Evolutionary conservation across 2,113 vertebrate species (phyloP).

Genomic region (Leptosomus discolor): DNA sequence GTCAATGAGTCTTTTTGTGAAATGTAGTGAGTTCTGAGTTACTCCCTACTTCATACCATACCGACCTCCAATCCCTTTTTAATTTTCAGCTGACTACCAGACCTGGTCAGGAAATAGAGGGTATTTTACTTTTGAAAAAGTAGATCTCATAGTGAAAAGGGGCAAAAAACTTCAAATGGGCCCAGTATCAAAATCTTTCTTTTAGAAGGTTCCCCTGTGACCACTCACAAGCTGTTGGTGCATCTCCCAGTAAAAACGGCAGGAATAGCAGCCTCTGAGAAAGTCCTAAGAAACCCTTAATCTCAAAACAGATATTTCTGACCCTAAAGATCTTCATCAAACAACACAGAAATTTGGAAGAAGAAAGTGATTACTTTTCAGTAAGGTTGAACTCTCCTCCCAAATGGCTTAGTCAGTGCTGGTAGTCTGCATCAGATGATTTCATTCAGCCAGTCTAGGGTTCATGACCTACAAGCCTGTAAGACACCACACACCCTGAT

Average conservation of each 20-base stretch:
- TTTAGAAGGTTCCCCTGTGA: background rate
- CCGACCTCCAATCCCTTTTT: background rate
- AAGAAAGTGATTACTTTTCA: background rate
- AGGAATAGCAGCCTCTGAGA: background rate
- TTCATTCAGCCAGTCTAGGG: accelerated
- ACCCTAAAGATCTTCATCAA: background rate
- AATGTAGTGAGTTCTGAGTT: background rate
- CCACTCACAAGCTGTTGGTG: background rate
- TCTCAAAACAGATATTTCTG: background rate
- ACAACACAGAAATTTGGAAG: background rate
- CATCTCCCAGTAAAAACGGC: background rate
- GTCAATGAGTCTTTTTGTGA: background rate
- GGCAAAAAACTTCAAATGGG: background rate
- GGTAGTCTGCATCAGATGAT: background rate
- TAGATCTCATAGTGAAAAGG: background rate
- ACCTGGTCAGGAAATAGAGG: background rate
- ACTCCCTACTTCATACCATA: background rate
- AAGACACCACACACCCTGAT: background rate
- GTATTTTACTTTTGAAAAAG: background rate
- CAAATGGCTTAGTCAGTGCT: background rate
- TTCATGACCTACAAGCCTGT: background rate
- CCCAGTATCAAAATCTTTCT: background rate
- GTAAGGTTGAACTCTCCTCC: background rate
- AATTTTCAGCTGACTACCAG: background rate
- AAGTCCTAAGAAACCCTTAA: background rate